phyloP scores from a whole-genome alignment of 2,888 invertebrate species.

The Brachypterus glaber region DNA sequence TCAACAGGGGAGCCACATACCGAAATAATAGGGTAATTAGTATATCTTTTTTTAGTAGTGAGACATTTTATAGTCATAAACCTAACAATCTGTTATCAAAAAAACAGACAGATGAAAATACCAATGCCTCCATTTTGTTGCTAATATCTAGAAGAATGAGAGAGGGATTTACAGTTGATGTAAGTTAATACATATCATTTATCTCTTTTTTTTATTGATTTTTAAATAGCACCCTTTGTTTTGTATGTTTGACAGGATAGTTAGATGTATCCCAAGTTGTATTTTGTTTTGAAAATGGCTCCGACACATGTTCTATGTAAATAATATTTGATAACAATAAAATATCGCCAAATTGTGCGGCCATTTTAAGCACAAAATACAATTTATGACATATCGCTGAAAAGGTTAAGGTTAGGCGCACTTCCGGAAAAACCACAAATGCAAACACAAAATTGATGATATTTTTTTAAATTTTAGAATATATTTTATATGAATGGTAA shows the following conservation, averaged over 20 bases:
- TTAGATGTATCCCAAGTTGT: not conserved
- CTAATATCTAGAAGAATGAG: slow-evolving; percentile 62
- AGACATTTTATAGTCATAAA: slow-evolving; percentile 47
- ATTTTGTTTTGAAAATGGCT: slow-evolving; percentile 1
- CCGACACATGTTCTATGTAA: too few relatives aligned
- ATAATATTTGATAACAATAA: too few relatives aligned
- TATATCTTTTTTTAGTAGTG: slow-evolving; percentile 43
- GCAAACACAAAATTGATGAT: too few relatives aligned
- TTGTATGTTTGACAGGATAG: too few relatives aligned
- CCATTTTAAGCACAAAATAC: too few relatives aligned
- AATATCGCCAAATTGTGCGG: too few relatives aligned
- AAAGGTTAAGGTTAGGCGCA: too few relatives aligned
- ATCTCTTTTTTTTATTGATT: slow-evolving; percentile 6
- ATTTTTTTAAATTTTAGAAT: slow-evolving; percentile 38
- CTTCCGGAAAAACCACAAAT: too few relatives aligned
- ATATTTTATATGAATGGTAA: slow-evolving; percentile 44
- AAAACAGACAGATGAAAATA: slow-evolving; percentile 55
- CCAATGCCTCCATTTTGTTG: slow-evolving; percentile 51
- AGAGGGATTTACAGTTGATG: slow-evolving; percentile 65
- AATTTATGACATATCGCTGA: too few relatives aligned
- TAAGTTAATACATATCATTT: slow-evolving; percentile 26
- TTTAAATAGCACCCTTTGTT: too few relatives aligned
- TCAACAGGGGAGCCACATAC: too few relatives aligned
- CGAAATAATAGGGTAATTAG: too few relatives aligned
- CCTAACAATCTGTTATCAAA: slow-evolving; percentile 49